phyloP scores from a whole-genome alignment of 2,113 vertebrate genomes.

The Arvicanthis niloticus region DNA sequence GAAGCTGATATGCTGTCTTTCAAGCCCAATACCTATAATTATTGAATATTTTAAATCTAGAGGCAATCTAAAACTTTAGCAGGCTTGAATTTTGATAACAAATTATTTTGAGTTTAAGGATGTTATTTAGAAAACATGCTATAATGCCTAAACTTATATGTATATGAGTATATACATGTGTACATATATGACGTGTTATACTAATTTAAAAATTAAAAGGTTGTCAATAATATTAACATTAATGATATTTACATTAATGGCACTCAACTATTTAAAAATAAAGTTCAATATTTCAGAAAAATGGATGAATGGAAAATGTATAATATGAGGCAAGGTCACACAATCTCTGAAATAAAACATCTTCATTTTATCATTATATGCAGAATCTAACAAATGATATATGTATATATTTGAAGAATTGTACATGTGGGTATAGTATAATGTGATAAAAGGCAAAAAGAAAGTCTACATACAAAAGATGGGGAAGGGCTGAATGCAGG shows the following conservation, averaged over 20 bases:
- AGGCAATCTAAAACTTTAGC: background rate
- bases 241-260: background rate
- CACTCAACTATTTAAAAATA: background rate
- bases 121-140: background rate
- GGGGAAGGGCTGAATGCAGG: background rate
- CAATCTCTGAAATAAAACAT: background rate
- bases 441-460: background rate
- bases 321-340: background rate
- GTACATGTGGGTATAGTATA: background rate
- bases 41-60: constrained; percentile 55
- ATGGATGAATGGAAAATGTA: background rate
- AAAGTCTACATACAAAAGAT: background rate
- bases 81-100: background rate
- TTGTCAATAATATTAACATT: background rate
- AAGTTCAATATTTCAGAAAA: background rate
- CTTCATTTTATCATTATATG: background rate
- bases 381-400: background rate
- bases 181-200: background rate
- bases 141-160: background rate
- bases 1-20: constrained; percentile 14
- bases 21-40: background rate
- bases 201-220: background rate
- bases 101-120: background rate
- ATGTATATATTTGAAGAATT: background rate
- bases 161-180: too few species aligned